A percentile compares a stretch with the other conserved stretches of the same genome.
Conservation (phyloP, 2,113 vertebrate genomes). For the Kryptolebias marmoratus region DNA sequence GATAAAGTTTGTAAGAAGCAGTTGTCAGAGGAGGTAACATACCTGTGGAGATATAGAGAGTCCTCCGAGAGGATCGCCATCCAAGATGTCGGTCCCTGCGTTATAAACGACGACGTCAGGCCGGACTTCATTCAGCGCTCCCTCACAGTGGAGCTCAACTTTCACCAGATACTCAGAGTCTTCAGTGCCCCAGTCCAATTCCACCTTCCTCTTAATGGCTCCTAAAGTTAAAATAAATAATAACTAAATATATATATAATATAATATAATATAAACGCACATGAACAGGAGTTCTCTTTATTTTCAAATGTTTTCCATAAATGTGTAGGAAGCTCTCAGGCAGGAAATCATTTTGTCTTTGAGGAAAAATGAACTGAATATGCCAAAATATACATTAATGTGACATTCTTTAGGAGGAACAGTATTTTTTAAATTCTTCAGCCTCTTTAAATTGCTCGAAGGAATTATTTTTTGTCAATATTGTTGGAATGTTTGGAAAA, state of each 20-base stretch:
- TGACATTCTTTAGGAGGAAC: constrained; percentile 33
- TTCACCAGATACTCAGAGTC: constrained; percentile 91
- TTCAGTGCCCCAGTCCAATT: constrained; percentile 94
- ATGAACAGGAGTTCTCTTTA: too few species aligned
- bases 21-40: not conserved
- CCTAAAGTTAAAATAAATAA: constrained; percentile 70
- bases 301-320: not conserved
- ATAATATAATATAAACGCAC: too few species aligned
- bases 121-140: constrained; percentile 84
- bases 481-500: not conserved
- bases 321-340: not conserved
- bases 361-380: constrained; percentile 31
- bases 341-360: constrained; percentile 19
- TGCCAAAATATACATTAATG: constrained; percentile 45
- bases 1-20: not conserved
- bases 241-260: not conserved
- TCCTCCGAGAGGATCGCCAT: constrained; percentile 92
- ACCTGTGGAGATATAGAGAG: constrained; percentile 94
- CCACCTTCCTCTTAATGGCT: constrained; percentile 91
- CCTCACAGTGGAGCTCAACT: constrained; percentile 85
- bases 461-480: constrained; percentile 3
- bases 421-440: not conserved
- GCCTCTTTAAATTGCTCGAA: not conserved
- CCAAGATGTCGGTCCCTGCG: constrained; percentile 92
- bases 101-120: constrained; percentile 93